Base-by-base conservation (phyloP, 2,113 vertebrate species). In the Trinectes maculatus region DNA sequence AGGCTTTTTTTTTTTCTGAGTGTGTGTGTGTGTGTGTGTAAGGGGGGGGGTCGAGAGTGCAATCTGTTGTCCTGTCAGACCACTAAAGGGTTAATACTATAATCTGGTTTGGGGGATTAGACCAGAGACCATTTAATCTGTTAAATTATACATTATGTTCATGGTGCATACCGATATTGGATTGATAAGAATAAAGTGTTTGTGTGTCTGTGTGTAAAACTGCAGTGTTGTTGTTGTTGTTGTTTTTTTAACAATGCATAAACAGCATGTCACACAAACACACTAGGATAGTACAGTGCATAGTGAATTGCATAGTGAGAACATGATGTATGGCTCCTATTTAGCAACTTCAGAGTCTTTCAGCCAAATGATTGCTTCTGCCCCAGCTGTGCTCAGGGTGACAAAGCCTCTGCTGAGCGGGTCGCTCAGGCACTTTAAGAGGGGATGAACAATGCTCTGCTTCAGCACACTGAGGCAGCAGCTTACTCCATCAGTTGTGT, bases 311-410 rank as follows among this genome's bases (percentile, higher is more conserved):
- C 40, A 36, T 8, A 28, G 18, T 78, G 73, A 82, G 66, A 82
- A 64, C 18, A 61, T 82, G 78, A 85, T 78, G 48, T 28, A 85
- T 62, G 28, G 42, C 40, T 79, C 72, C 62, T 74, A 81, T 79
- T 81, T 59, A 65, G 68, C 61, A 65, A 76, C 77, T 65, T 70
- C 71, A 81, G 56, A 76, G 64, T 74, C 71, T 42, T 66, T 71
- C 77, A 85, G 77, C 74, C 77, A 81, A 74, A 76, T 83, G 74
- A 85, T 79, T 82, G 48, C 71, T 72, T 71, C 33, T 64, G 67
- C 26, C 75, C 59, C 56, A 53, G 71, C 62, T 61, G 66, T 49
- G 51, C 52, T 24, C 53, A 55, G 25, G 75, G 57, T 51, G 68
- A 69, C 28, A 52, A 43, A 39, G 42, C 54, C 11, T 68, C 40